Evolutionary conservation across 2,888 invertebrate species (phyloP).

Genomic region (Taenaris catops): DNA sequence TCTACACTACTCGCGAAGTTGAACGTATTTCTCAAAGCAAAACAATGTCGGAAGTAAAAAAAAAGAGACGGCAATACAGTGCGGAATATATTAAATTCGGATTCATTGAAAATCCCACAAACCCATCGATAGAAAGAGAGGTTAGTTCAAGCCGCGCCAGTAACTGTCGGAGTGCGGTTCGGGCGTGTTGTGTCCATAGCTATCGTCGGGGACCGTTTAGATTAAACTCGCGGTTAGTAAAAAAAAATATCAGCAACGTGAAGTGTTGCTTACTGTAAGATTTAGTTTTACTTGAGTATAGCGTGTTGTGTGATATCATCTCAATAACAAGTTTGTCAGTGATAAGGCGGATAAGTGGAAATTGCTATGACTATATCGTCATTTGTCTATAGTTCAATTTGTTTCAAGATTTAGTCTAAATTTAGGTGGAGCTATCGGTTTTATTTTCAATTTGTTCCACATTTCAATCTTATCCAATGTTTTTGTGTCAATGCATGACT

Average conservation of each 20-base stretch:
- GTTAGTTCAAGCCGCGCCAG: constrained; percentile 34
- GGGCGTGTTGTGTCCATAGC: constrained; percentile 36
- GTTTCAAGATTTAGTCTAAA: constrained; percentile 27
- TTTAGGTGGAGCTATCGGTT: constrained; percentile 16
- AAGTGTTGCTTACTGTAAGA: constrained; percentile 26
- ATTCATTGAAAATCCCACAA: too few relatives aligned
- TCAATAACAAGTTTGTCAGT: constrained; percentile 51
- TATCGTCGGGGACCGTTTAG: constrained; percentile 8
- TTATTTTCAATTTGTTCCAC: constrained; percentile 12
- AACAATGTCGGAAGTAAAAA: too few relatives aligned
- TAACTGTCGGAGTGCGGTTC: constrained; percentile 49
- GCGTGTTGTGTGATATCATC: constrained; percentile 34
- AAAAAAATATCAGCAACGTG: constrained; percentile 19
- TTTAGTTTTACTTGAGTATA: constrained; percentile 7
- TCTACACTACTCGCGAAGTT: too few relatives aligned
- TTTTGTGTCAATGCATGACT: constrained; percentile 11
- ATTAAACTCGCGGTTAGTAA: constrained; percentile 14
- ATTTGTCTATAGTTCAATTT: constrained; percentile 40
- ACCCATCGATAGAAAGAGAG: constrained; percentile 32
- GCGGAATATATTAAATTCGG: too few relatives aligned
- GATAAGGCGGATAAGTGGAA: constrained; percentile 65
- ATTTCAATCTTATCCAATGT: constrained; percentile 10
- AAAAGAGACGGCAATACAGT: too few relatives aligned
- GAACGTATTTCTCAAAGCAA: too few relatives aligned
- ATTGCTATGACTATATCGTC: constrained; percentile 56